Evolutionary conservation across 1,140 invertebrate species (phyloP), one percentile per base, ranked within the genome.

Genomic region (Drosophila equinoxialis): DNA sequence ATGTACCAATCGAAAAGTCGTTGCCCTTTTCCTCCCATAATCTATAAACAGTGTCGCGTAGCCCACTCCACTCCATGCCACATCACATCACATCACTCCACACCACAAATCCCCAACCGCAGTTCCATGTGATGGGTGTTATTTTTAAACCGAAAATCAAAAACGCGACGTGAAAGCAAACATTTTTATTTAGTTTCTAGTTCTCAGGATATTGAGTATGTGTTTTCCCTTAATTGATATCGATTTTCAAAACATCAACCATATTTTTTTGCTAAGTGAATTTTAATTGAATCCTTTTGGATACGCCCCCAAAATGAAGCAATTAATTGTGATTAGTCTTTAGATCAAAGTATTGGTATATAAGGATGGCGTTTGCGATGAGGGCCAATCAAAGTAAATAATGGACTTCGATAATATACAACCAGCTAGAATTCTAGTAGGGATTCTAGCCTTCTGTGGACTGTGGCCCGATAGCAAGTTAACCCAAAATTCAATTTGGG

Each of bases 1-100:
- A 61, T 23, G 6, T 41, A 61, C 14, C 17, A 17, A 51, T 42
- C n/a, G n/a, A 78, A 60, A 75, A 71, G 83, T 86, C 84, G 66
- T 83, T 86, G 83, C 65, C 79, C 83, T 87, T 83, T 77, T 71
- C 67, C 33, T 65, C 62, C 64, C 33, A 70, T 81, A 86, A 37
- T 33, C 62, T 61, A 79, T 79, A 79, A 79, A 79, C 73, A 78
- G 63, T 64, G 54, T 64, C 65, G 58, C 57, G 45, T 51, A 51
- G 7, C 10, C 37, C 37, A 74, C 30, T 20, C 37, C 10, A 42
- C 33, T 39, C 57, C 17, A 37, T 58, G 17, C 55, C 23, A 11
- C 35, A 37, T 30, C 42, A n/a, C 17, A 17, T 17, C 17, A 17
- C 62, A 39, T 68, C 57, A 66, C 55, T 58, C 55, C 33, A 58